These are phyloP conservation scores for Pantala flavescens DNA, from an alignment of 1,140 invertebrate species.

Conservation along the genomic window DNA sequence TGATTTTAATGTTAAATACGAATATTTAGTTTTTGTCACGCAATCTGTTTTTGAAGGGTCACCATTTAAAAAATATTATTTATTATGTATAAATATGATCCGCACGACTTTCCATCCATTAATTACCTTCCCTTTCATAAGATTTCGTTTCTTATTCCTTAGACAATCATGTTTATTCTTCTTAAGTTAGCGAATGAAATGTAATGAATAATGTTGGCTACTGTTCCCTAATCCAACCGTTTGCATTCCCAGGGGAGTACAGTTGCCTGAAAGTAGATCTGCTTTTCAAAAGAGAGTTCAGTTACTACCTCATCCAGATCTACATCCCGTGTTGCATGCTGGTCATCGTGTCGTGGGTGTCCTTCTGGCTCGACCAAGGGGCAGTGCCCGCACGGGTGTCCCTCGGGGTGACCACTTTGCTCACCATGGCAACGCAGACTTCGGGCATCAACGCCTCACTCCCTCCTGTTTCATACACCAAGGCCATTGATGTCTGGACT, in stretches of 20 bases:
- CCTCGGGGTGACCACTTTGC: slow-evolving; percentile 86
- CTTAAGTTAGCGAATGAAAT: too few relatives aligned
- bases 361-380: slow-evolving; percentile 95
- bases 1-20: too few relatives aligned
- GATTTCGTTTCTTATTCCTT: too few relatives aligned
- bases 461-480: slow-evolving; percentile 93
- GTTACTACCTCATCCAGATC: slow-evolving; percentile 95
- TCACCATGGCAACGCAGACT: slow-evolving; percentile 95
- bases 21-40: too few relatives aligned
- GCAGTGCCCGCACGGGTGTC: slow-evolving; percentile 90
- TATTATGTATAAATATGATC: too few relatives aligned
- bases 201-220: too few relatives aligned
- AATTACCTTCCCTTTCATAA: too few relatives aligned
- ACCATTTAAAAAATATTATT: too few relatives aligned
- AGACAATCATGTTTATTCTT: too few relatives aligned
- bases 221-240: background rate
- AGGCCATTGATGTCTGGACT: slow-evolving; percentile 96
- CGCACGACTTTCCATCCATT: too few relatives aligned
- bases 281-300: slow-evolving; percentile 93
- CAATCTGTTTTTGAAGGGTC: too few relatives aligned
- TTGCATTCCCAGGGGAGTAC: slow-evolving; percentile 71
- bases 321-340: slow-evolving; percentile 96
- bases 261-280: slow-evolving; percentile 92
- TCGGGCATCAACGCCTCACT: slow-evolving; percentile 94
- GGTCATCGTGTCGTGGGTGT: slow-evolving; percentile 95